Percentiles rank a stretch among this genome's conserved stretches.
These are phyloP conservation scores for Sthenelais limicola DNA, from an alignment of 2,888 invertebrate genomes.

Conservation along the genomic window DNA sequence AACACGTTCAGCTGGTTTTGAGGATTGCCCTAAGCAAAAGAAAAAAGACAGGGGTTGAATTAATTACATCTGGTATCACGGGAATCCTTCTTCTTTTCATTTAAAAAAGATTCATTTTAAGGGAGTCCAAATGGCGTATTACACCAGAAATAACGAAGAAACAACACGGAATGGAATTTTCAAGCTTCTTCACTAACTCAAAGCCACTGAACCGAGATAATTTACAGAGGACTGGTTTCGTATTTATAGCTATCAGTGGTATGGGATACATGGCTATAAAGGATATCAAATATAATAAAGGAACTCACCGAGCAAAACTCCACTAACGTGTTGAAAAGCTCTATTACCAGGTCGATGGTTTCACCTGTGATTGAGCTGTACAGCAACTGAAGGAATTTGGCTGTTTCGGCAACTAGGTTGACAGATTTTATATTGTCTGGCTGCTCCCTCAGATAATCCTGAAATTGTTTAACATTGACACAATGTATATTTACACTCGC, in stretches of 20 bases:
- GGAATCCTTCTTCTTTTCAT: not conserved
- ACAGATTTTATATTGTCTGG: conserved; percentile 72
- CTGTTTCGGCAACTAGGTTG: conserved; percentile 69
- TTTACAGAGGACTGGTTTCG: too few relatives aligned
- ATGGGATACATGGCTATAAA: too few relatives aligned
- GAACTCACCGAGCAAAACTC: conserved; percentile 68
- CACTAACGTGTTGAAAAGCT: conserved; percentile 69
- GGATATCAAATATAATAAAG: not conserved
- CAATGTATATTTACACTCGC: too few relatives aligned
- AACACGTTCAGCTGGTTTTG: conserved; percentile 69
- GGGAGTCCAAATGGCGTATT: too few relatives aligned
- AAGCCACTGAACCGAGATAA: too few relatives aligned
- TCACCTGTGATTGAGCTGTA: conserved; percentile 65
- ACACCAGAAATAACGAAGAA: too few relatives aligned
- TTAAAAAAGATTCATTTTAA: not conserved
- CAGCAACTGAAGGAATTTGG: conserved; percentile 67
- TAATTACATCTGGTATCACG: not conserved
- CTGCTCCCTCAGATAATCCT: conserved; percentile 71
- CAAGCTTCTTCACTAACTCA: too few relatives aligned
- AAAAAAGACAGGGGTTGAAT: not conserved
- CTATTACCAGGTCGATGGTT: conserved; percentile 64
- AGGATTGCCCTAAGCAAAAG: conserved; percentile 63
- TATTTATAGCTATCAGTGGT: too few relatives aligned
- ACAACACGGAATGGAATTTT: too few relatives aligned
- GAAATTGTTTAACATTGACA: too few relatives aligned